Percentiles rank a stretch among this genome's conserved stretches.
These are phyloP conservation scores for Oncorhynchus gorbuscha DNA, from an alignment of 2,113 vertebrate genomes.

Conservation along the genomic window DNA sequence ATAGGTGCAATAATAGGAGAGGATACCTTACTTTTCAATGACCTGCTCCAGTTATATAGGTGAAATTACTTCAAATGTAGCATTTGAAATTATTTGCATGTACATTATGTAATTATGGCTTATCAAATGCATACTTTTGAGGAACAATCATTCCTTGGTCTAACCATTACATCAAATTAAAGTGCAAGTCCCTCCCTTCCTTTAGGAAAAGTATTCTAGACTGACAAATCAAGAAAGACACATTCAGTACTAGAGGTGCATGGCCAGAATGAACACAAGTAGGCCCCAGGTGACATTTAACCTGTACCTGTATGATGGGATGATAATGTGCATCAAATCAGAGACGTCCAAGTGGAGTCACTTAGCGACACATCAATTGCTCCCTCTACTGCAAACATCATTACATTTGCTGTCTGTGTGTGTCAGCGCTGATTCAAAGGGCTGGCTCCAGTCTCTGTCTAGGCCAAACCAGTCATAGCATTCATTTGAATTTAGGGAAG, in stretches of 20 bases:
- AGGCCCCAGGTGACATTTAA: background rate
- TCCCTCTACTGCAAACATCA: conserved; percentile 1
- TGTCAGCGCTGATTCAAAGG: background rate
- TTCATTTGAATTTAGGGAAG: background rate
- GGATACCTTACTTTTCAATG: too few relatives aligned
- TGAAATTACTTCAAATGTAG: too few relatives aligned
- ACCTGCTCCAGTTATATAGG: too few relatives aligned
- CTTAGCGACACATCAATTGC: background rate
- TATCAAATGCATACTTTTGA: too few relatives aligned
- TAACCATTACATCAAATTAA: too few relatives aligned
- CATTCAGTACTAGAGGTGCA: background rate
- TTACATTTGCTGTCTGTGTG: conserved; percentile 2
- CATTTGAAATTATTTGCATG: too few relatives aligned
- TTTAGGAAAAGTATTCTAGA: too few relatives aligned
- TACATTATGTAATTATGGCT: too few relatives aligned
- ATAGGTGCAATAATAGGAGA: too few relatives aligned
- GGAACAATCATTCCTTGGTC: too few relatives aligned
- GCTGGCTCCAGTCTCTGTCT: background rate
- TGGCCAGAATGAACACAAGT: background rate
- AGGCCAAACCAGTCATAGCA: background rate
- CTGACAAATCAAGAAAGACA: background rate
- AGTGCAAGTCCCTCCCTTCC: too few relatives aligned
- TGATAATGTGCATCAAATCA: background rate
- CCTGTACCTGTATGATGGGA: background rate
- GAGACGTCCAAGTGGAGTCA: background rate